These are phyloP conservation scores for Sarcophaga caerulescens DNA, from an alignment of 2,888 invertebrate species.

Conservation along the genomic window DNA sequence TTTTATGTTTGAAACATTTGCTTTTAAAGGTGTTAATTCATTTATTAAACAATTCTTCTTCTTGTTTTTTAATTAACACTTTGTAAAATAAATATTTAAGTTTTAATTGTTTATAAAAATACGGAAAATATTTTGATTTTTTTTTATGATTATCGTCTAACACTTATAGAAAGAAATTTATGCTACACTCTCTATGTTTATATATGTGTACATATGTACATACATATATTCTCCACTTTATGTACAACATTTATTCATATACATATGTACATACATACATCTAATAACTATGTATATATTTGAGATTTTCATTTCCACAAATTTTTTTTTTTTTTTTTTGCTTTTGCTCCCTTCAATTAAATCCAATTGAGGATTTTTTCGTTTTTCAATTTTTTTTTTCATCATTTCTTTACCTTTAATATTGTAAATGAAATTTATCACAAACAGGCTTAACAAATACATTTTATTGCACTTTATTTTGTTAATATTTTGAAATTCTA, in stretches of 20 bases:
- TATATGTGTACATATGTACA: slow-evolving; percentile 12
- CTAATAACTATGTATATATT: slow-evolving; percentile 36
- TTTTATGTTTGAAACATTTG: background rate
- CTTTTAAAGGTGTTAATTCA: background rate
- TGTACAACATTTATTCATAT: slow-evolving; percentile 16
- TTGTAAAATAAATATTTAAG: background rate
- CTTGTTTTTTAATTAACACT: slow-evolving; percentile 8
- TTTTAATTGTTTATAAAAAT: background rate
- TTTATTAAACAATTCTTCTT: background rate
- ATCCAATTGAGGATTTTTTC: slow-evolving; percentile 44
- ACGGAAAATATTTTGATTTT: background rate
- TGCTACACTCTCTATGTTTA: slow-evolving; percentile 37
- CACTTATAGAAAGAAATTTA: slow-evolving; percentile 39
- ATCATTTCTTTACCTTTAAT: slow-evolving; percentile 77
- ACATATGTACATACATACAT: slow-evolving; percentile 42
- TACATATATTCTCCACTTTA: slow-evolving; percentile 50
- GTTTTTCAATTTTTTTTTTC: background rate
- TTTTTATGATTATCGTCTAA: slow-evolving; percentile 3
- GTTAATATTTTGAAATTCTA: slow-evolving; percentile 32
- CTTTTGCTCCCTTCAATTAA: slow-evolving; percentile 61
- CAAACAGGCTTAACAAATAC: slow-evolving; percentile 78
- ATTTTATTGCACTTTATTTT: slow-evolving; percentile 73
- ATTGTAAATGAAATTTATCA: slow-evolving; percentile 78
- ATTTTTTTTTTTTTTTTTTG: slow-evolving; percentile 60
- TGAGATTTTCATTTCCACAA: slow-evolving; percentile 68